Evolutionary conservation across 1,140 invertebrate genomes (phyloP).

Genomic region (Leptopilina clavipes): DNA sequence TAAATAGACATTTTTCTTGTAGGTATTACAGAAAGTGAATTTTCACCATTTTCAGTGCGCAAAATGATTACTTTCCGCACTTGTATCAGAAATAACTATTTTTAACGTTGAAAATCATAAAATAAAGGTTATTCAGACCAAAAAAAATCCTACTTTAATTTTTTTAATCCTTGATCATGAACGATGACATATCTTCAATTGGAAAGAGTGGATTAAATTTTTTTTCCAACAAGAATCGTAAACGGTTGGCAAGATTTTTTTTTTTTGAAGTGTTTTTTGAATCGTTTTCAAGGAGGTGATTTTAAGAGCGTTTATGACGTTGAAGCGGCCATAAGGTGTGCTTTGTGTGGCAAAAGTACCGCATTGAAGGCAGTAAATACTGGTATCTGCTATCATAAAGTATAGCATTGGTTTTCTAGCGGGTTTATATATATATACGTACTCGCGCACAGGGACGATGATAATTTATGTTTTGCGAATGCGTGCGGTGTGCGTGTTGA

Average conservation of each 20-base stretch:
- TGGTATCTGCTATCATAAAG: conserved; percentile 57
- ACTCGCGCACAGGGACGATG: neutral
- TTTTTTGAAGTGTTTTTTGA: neutral
- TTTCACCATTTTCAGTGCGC: no score
- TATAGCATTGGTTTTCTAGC: conserved; percentile 31
- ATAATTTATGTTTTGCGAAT: conserved; percentile 29
- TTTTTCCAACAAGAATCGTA: neutral
- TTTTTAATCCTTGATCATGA: no score
- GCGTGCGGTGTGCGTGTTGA: conserved; percentile 31
- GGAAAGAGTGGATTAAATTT: neutral
- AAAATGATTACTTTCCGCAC: no score
- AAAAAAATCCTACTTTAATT: no score
- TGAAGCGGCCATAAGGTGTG: neutral
- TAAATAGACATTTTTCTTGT: no score
- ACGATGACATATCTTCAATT: no score
- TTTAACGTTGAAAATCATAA: no score
- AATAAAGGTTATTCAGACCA: no score
- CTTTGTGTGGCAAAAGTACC: conserved; percentile 6
- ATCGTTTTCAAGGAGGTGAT: neutral
- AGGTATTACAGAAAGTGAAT: no score
- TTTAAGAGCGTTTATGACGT: conserved; percentile 5
- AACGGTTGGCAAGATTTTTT: neutral
- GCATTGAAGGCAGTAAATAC: conserved; percentile 52
- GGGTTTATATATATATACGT: neutral
- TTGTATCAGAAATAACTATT: no score